Evolutionary conservation across 2,797 vertebrate genomes (phyloP).

Genomic region (Glossophaga mutica): DNA sequence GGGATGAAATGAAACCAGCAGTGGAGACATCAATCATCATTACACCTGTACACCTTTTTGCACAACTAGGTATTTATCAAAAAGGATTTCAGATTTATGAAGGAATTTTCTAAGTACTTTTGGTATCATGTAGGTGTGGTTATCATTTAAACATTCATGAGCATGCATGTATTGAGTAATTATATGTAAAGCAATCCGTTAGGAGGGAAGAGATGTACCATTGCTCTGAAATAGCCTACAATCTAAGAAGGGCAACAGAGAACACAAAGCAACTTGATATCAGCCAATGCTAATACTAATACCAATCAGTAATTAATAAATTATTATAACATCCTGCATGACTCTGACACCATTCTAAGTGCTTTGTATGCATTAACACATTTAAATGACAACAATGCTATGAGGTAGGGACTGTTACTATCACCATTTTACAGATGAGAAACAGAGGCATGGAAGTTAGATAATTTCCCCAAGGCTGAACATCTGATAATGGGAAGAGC

Average conservation of each 20-base stretch:
- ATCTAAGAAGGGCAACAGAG: neutral
- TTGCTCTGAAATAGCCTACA: neutral
- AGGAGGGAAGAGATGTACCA: neutral
- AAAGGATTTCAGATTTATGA: conserved; percentile 8
- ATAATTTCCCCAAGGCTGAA: neutral
- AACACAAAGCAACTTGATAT: neutral
- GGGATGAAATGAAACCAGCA: neutral
- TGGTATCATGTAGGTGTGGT: neutral
- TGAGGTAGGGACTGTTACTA: neutral
- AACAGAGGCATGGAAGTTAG: neutral
- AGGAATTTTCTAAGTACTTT: conserved; percentile 12
- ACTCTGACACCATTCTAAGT: neutral
- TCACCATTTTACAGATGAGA: neutral
- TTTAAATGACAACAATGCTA: neutral
- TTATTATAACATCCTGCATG: neutral
- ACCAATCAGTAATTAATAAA: neutral
- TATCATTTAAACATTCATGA: conserved; percentile 13
- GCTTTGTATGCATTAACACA: neutral
- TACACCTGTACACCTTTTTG: neutral
- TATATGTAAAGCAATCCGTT: neutral
- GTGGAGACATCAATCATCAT: neutral
- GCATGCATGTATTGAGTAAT: neutral
- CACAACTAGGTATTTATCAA: neutral
- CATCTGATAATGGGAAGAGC: neutral
- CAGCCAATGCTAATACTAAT: neutral